These are phyloP conservation scores for Casuarius casuarius DNA, from an alignment of 2,113 vertebrate genomes.

Conservation along the genomic window DNA sequence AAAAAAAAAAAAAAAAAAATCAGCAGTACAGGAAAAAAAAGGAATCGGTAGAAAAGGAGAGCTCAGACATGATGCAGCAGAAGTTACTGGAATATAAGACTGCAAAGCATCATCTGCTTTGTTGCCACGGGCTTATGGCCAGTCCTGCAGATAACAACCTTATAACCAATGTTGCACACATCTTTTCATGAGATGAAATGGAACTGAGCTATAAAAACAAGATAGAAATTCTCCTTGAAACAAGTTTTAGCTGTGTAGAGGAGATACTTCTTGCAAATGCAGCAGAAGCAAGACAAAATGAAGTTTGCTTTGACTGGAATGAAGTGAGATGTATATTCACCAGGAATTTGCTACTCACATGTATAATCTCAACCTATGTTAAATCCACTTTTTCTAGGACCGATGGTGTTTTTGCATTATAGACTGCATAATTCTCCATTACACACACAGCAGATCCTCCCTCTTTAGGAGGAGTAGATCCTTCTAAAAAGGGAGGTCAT, in stretches of 20 bases:
- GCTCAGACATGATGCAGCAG: background rate
- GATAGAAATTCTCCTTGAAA: background rate
- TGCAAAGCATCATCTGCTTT: background rate
- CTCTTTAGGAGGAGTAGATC: background rate
- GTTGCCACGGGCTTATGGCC: background rate
- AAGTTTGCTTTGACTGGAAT: background rate
- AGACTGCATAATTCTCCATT: background rate
- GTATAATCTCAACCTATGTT: background rate
- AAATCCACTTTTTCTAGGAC: background rate
- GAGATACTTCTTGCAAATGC: background rate
- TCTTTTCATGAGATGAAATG: background rate
- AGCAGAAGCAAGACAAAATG: background rate
- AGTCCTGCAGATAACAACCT: background rate
- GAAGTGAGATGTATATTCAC: background rate
- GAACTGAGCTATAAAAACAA: background rate
- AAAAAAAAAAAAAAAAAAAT: background rate
- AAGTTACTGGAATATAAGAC: background rate
- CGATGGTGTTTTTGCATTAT: background rate
- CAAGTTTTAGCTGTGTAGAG: background rate
- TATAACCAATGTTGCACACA: background rate
- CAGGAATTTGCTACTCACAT: background rate
- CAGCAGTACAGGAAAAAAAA: background rate
- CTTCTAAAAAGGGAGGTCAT: background rate
- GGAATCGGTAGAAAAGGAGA: background rate
- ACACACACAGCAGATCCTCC: background rate